Base-by-base conservation (phyloP, 2,113 vertebrate genomes). In the Cochlearius cochlearius region DNA sequence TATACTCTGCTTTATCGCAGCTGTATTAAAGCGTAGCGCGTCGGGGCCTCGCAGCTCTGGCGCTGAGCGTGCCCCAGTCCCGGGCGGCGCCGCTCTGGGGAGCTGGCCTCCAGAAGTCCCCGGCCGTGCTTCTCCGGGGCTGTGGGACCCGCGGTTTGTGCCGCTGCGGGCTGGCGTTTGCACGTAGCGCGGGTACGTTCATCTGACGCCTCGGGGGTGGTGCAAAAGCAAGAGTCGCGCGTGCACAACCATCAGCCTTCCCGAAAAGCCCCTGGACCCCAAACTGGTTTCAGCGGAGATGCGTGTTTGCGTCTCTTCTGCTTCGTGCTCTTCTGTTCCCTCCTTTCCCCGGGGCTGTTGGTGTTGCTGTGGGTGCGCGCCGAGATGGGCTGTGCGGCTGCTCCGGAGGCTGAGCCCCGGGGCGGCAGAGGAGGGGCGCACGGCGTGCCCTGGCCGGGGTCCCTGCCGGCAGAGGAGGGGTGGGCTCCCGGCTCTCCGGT, bases 131-230 rank as follows among this genome's bases (percentile, higher is more conserved):
- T 56, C 50, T 56, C 8, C 34, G 21, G 76, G 45, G 55, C 9
- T 13, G 63, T 32, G 66, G 59, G 50, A 38, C 49, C 50, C 14
- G 39, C 25, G 9, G 52, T 36, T 39, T 19, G 30, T 82, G 60
- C 38, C 15, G 2, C 30, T 3, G 3, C 3, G 12, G 50, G 41
- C 60, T 74, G 0, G 0, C 2, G 15, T n/a, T 69, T 38, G 30
- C 39, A 25, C 30, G 0, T 8, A 50, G 53, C n/a, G 26, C 0
- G 0, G 41, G 11, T 14, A 11, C 23, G 6, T 63, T 36, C 7
- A 9, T 12, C 71, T 63, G 41, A 15, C 8, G 18, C 47, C 12
- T 8, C 39, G 41, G 17, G 39, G 26, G 9, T 17, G 41, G 56
- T 76, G 56, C 26, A 30, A 69, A 50, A 50, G 21, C 36, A 21